A percentile compares a stretch with the other conserved stretches of the same genome.
phyloP scores from a whole-genome alignment of 2,113 vertebrate species.

The Spilogale gracilis region DNA sequence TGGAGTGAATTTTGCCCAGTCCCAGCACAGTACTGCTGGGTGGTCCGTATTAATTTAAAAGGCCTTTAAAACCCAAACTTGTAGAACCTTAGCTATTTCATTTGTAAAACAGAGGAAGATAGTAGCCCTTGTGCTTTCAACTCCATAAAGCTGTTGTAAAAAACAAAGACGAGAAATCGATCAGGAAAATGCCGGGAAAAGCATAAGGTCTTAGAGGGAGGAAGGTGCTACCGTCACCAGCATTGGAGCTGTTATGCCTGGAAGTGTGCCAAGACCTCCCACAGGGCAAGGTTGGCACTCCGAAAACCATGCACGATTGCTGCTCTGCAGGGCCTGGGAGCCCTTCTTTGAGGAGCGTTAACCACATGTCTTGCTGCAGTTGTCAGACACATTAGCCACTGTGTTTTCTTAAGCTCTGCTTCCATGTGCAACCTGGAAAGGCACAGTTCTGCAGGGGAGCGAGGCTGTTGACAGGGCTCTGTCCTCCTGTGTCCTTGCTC shows the following conservation, averaged over 20 bases:
- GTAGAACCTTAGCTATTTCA: neutral
- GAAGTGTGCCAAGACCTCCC: neutral
- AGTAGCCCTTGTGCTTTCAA: neutral
- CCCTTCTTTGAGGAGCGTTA: no score
- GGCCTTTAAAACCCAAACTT: neutral
- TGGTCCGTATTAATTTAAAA: constrained; percentile 8
- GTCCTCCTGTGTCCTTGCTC: neutral
- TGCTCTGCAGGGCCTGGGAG: neutral
- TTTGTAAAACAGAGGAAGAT: neutral
- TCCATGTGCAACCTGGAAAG: neutral
- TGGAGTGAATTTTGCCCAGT: neutral
- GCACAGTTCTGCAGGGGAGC: neutral
- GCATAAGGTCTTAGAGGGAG: neutral
- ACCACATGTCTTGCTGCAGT: neutral
- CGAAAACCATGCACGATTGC: accelerated
- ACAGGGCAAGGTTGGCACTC: neutral
- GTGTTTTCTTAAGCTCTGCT: constrained; percentile 56
- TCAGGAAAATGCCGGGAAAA: neutral
- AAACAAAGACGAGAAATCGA: neutral
- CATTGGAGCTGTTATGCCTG: neutral
- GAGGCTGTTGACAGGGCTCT: neutral
- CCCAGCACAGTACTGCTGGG: neutral
- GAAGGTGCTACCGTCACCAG: neutral
- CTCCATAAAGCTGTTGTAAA: neutral
- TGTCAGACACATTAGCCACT: neutral